A percentile compares a stretch with the other conserved stretches of the same genome.
These are phyloP conservation scores for Nerophis ophidion DNA, from an alignment of 2,113 vertebrate species.

Conservation along the genomic window DNA sequence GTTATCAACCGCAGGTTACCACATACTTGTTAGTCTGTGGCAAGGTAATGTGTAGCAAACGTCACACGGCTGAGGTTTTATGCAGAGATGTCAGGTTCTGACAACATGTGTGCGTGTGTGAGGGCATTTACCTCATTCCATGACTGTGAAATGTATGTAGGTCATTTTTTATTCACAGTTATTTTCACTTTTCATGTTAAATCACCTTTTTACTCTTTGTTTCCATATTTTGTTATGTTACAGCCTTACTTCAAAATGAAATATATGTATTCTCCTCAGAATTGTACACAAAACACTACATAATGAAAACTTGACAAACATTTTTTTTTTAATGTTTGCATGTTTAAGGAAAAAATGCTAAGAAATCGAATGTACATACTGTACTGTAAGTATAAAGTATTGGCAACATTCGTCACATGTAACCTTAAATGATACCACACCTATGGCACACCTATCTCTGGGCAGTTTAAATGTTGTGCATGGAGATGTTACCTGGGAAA, in stretches of 20 bases:
- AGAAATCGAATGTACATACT: too few relatives aligned
- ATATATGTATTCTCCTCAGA: not conserved
- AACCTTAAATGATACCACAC: too few relatives aligned
- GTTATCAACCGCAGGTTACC: not conserved
- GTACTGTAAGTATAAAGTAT: too few relatives aligned
- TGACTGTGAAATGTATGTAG: not conserved
- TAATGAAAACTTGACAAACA: not conserved
- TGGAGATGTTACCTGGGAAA: not conserved
- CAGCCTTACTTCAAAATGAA: too few relatives aligned
- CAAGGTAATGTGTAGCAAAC: not conserved
- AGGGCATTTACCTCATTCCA: constrained; percentile 1
- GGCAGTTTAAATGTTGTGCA: too few relatives aligned
- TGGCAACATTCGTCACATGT: too few relatives aligned
- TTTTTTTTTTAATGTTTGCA: too few relatives aligned
- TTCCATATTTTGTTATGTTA: not conserved
- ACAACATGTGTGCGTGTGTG: not conserved
- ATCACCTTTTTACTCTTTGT: not conserved
- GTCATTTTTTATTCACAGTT: not conserved
- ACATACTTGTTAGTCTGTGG: not conserved
- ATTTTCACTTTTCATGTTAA: not conserved
- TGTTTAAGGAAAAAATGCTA: too few relatives aligned
- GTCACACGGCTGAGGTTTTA: not conserved
- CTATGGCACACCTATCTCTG: too few relatives aligned
- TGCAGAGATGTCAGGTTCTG: not conserved
- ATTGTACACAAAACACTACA: not conserved